Conservation (phyloP, 2,113 vertebrate genomes). For the Piliocolobus tephrosceles region DNA sequence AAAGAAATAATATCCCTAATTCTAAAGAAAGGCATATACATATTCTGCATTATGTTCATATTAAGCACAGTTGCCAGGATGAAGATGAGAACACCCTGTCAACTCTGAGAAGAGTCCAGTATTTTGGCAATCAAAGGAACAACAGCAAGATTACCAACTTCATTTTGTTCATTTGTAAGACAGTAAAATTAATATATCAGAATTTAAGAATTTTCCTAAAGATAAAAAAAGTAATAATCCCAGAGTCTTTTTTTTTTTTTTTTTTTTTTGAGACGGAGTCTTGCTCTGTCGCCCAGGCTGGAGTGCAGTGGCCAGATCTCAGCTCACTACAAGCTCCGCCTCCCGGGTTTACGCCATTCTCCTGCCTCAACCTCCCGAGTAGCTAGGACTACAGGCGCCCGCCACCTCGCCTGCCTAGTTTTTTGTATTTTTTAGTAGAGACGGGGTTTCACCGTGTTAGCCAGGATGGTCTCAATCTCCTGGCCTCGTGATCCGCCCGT, state of each 20-base stretch:
- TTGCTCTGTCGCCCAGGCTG: too few species aligned
- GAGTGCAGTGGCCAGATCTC: too few species aligned
- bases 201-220: slow-evolving; percentile 11
- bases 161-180: neutral
- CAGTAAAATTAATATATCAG: neutral
- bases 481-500: too few species aligned
- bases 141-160: neutral
- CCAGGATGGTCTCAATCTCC: too few species aligned
- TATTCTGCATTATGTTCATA: neutral
- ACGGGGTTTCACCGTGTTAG: too few species aligned
- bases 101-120: neutral
- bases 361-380: too few species aligned
- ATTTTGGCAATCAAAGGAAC: neutral
- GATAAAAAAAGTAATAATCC: neutral
- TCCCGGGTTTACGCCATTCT: too few species aligned
- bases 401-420: too few species aligned
- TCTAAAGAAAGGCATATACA: neutral
- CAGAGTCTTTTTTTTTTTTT: neutral
- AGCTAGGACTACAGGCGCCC: too few species aligned
- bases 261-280: too few species aligned
- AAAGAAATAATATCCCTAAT: slow-evolving; percentile 20
- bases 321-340: too few species aligned
- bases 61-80: neutral
- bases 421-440: too few species aligned
- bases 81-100: neutral